These are phyloP conservation scores for Pangasius mekongensis DNA, from an alignment of 2,797 vertebrate species.

Conservation along the genomic window DNA sequence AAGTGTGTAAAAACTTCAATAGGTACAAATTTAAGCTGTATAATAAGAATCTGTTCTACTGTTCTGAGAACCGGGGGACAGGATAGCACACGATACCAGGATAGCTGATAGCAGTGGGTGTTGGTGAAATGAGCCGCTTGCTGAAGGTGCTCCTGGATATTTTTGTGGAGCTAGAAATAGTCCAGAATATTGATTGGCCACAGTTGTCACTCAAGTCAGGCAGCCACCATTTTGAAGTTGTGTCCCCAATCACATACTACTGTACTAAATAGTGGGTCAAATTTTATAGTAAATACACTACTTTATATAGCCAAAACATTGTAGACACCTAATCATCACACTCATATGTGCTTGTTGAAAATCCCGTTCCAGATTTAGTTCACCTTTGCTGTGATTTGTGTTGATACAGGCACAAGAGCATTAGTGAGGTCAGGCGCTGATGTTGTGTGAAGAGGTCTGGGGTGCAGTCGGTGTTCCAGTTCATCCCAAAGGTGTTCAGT, in stretches of 20 bases:
- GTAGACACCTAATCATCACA: background rate
- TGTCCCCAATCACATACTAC: background rate
- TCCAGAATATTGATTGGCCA: background rate
- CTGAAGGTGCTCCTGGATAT: constrained; percentile 13
- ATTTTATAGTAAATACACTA: background rate
- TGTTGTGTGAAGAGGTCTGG: too few relatives aligned
- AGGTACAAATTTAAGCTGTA: background rate
- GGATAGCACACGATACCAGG: background rate
- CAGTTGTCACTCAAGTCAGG: background rate
- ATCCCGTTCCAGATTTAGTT: background rate
- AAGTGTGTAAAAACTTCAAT: background rate
- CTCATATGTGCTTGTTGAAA: background rate
- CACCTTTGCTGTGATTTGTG: background rate
- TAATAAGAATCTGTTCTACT: background rate
- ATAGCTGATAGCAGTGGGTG: background rate
- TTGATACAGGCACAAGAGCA: background rate
- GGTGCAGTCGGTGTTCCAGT: background rate
- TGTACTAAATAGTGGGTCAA: background rate
- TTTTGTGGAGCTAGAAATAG: background rate
- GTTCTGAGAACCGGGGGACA: background rate
- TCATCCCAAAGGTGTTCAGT: too few relatives aligned
- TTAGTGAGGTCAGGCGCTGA: background rate
- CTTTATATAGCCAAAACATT: background rate
- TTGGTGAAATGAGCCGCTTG: background rate
- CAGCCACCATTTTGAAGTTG: background rate